Evolutionary conservation across 2,888 invertebrate genomes (phyloP).

Genomic region (Pyralis farinalis): DNA sequence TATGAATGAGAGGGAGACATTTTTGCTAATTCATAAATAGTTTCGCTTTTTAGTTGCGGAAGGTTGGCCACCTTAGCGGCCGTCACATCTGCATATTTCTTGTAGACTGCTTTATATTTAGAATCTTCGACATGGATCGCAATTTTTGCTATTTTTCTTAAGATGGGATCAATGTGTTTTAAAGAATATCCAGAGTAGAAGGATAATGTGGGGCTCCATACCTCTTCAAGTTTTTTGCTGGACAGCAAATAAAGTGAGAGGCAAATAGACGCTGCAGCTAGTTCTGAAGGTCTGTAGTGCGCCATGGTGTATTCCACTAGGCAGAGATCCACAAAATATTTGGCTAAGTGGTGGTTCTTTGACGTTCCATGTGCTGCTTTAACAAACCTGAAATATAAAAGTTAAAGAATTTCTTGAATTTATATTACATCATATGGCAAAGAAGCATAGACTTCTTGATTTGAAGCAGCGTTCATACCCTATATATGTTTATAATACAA

Average conservation of each 20-base stretch:
- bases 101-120: conserved; percentile 85
- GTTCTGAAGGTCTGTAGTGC: conserved; percentile 89
- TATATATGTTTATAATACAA: too few species aligned
- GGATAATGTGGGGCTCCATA: conserved; percentile 88
- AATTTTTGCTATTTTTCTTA: conserved; percentile 85
- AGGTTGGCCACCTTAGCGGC: conserved; percentile 84
- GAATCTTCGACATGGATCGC: conserved; percentile 85
- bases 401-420: too few species aligned
- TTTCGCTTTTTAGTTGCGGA: conserved; percentile 80
- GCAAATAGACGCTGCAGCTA: conserved; percentile 91
- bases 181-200: conserved; percentile 89
- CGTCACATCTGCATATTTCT: conserved; percentile 82
- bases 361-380: conserved; percentile 82
- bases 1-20: conserved; percentile 24
- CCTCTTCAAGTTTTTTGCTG: conserved; percentile 62
- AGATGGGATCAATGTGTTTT: conserved; percentile 84
- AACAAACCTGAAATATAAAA: conserved; percentile 78
- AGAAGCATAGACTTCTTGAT: too few species aligned
- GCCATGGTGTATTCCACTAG: conserved; percentile 90
- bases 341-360: conserved; percentile 89
- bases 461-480: too few species aligned
- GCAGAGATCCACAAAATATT: conserved; percentile 94
- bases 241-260: conserved; percentile 83
- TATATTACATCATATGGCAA: too few species aligned
- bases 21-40: conserved; percentile 46